Conservation (phyloP, 2,888 invertebrate species). For the Lithophane leautieri region DNA sequence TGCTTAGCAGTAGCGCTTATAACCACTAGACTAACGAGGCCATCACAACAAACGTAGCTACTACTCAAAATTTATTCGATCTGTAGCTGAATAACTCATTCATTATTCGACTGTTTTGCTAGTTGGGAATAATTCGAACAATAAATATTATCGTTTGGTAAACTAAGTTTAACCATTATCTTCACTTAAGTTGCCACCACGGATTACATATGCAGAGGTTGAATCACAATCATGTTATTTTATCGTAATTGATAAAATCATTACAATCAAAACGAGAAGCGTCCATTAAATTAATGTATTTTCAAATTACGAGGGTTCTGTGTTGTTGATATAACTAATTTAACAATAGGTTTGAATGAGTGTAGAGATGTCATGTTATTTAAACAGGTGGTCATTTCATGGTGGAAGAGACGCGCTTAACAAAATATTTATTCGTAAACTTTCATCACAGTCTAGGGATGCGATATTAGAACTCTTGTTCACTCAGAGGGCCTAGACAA, state of each 20-base stretch:
- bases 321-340: conserved; percentile 23
- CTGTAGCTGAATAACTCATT: too few species aligned
- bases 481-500: too few species aligned
- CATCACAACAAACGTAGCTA: too few species aligned
- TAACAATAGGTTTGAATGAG: conserved; percentile 54
- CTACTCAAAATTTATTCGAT: too few species aligned
- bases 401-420: background rate
- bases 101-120: too few species aligned
- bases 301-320: conserved; percentile 27
- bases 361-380: conserved; percentile 40
- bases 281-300: conserved; percentile 38
- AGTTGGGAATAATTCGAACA: too few species aligned
- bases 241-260: conserved; percentile 49
- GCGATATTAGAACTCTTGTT: background rate
- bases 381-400: conserved; percentile 49
- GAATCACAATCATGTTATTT: conserved; percentile 23
- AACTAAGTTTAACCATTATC: background rate
- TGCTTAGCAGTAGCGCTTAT: too few species aligned
- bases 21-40: too few species aligned
- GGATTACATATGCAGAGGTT: background rate
- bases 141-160: background rate
- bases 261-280: conserved; percentile 24
- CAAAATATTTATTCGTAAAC: conserved; percentile 7
- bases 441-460: background rate
- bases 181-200: background rate